Evolutionary conservation across 2,888 invertebrate genomes (phyloP).

Genomic region (Drosophila monieri): DNA sequence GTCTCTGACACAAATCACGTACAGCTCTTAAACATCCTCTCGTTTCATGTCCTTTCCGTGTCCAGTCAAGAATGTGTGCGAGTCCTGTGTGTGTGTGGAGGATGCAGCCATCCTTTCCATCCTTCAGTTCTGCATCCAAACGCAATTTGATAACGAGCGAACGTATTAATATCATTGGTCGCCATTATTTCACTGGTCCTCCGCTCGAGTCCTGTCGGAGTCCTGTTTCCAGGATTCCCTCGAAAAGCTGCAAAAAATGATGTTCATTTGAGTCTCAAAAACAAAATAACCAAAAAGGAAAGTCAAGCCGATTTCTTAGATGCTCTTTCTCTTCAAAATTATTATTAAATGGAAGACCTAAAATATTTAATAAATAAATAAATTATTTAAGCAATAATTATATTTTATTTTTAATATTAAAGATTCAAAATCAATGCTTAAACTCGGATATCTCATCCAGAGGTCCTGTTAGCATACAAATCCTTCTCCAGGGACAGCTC

Average conservation of each 20-base stretch:
- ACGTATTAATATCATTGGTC: slow-evolving; percentile 81
- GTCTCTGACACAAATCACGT: slow-evolving; percentile 66
- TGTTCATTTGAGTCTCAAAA: slow-evolving; percentile 51
- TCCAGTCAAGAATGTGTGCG: slow-evolving; percentile 63
- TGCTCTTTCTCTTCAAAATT: slow-evolving; percentile 21
- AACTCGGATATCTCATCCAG: slow-evolving; percentile 1
- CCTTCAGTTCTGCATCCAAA: slow-evolving; percentile 79
- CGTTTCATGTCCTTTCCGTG: slow-evolving; percentile 59
- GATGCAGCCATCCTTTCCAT: slow-evolving; percentile 32
- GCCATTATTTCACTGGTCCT: slow-evolving; percentile 65
- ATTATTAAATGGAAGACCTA: neutral
- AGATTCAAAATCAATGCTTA: neutral
- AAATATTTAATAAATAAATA: neutral
- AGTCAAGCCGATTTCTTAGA: slow-evolving; percentile 10
- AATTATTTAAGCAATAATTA: no score
- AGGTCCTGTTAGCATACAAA: slow-evolving; percentile 4
- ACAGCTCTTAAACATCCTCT: slow-evolving; percentile 71
- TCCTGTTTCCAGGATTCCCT: neutral
- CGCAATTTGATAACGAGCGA: slow-evolving; percentile 82
- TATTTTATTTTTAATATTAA: neutral
- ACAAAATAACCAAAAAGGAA: slow-evolving; percentile 12
- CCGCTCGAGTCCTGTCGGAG: slow-evolving; percentile 11
- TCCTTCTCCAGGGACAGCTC: neutral
- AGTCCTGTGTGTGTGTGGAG: slow-evolving; percentile 19
- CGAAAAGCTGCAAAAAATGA: slow-evolving; percentile 54